phyloP scores from a whole-genome alignment of 2,888 invertebrate species.

The Yponomeuta malinellus region DNA sequence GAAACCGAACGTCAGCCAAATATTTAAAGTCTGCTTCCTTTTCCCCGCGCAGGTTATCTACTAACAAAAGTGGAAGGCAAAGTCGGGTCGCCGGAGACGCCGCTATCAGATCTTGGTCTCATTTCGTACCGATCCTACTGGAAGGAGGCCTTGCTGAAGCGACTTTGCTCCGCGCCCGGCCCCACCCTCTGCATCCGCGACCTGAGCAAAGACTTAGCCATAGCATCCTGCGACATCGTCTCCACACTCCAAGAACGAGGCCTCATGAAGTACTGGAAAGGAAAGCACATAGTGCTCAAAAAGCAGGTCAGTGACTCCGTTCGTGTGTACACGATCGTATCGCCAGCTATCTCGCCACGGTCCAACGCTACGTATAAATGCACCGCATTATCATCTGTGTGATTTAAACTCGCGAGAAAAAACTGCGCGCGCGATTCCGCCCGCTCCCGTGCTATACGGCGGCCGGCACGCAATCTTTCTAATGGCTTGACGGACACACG shows the following conservation, averaged over 20 bases:
- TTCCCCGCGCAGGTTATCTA: conserved; percentile 86
- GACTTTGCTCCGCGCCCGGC: conserved; percentile 92
- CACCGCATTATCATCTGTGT: conserved; percentile 11
- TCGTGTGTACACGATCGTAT: conserved; percentile 15
- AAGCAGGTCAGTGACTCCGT: conserved; percentile 80
- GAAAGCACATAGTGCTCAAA: conserved; percentile 96
- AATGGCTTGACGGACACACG: conserved; percentile 10
- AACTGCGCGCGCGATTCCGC: conserved; percentile 10
- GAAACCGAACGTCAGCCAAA: background rate
- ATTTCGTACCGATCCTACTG: conserved; percentile 99
- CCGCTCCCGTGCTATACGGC: conserved; percentile 9
- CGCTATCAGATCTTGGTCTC: conserved; percentile 96
- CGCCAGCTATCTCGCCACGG: conserved; percentile 14
- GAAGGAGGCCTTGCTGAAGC: conserved; percentile 96
- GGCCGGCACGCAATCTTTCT: conserved; percentile 15
- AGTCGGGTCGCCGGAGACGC: conserved; percentile 99
- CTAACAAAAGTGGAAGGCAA: conserved; percentile 96
- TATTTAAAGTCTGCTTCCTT: background rate
- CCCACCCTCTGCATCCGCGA: conserved; percentile 94
- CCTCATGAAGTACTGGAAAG: conserved; percentile 99
- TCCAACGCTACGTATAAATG: conserved; percentile 15
- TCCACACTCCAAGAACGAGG: conserved; percentile 97
- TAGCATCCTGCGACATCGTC: conserved; percentile 97
- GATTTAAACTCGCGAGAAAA: conserved; percentile 13
- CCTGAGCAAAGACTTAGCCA: conserved; percentile 91